Percentiles rank a stretch among this genome's conserved stretches.
phyloP scores from a whole-genome alignment of 2,888 invertebrate genomes.

The Hylaea fasciaria region DNA sequence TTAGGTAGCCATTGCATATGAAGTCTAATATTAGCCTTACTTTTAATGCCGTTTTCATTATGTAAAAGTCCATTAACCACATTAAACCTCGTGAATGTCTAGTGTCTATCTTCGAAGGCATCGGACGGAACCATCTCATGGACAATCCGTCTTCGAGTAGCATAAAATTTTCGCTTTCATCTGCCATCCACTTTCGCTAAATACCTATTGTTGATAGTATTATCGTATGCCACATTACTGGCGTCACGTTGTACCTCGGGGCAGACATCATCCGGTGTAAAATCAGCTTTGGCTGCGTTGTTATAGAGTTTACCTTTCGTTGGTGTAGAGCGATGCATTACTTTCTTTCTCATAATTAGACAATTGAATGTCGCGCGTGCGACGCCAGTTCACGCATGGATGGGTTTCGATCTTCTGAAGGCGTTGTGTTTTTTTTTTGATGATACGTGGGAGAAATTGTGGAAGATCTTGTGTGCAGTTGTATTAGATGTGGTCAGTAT shows the following conservation, averaged over 20 bases:
- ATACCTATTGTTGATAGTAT: slow-evolving; percentile 51
- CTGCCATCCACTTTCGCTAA: slow-evolving; percentile 53
- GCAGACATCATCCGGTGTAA: slow-evolving; percentile 27
- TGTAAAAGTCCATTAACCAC: slow-evolving; percentile 24
- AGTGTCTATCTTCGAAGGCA: slow-evolving; percentile 23
- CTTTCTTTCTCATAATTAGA: slow-evolving; percentile 54
- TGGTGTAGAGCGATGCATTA: slow-evolving; percentile 33
- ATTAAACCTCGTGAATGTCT: slow-evolving; percentile 26
- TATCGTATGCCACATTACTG: slow-evolving; percentile 45
- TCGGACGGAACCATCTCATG: slow-evolving; percentile 22
- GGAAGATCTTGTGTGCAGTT: slow-evolving; percentile 23
- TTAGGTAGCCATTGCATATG: slow-evolving; percentile 3
- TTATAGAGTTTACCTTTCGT: slow-evolving; percentile 26
- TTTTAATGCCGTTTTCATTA: slow-evolving; percentile 15
- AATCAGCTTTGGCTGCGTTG: slow-evolving; percentile 22
- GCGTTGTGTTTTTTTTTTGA: slow-evolving; percentile 18
- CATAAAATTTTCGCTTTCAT: slow-evolving; percentile 51
- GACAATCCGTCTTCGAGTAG: slow-evolving; percentile 35
- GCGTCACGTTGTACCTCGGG: slow-evolving; percentile 45
- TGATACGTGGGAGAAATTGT: slow-evolving; percentile 34
- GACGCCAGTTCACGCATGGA: slow-evolving; percentile 41
- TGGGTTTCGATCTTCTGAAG: slow-evolving; percentile 33
- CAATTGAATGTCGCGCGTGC: slow-evolving; percentile 51
- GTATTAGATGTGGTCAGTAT: slow-evolving; percentile 5
- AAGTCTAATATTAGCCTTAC: slow-evolving; percentile 9